Percentiles rank a stretch among this genome's conserved stretches.
Evolutionary conservation across 2,888 invertebrate species (phyloP).

Genomic region (Holacanthella duospinosa): DNA sequence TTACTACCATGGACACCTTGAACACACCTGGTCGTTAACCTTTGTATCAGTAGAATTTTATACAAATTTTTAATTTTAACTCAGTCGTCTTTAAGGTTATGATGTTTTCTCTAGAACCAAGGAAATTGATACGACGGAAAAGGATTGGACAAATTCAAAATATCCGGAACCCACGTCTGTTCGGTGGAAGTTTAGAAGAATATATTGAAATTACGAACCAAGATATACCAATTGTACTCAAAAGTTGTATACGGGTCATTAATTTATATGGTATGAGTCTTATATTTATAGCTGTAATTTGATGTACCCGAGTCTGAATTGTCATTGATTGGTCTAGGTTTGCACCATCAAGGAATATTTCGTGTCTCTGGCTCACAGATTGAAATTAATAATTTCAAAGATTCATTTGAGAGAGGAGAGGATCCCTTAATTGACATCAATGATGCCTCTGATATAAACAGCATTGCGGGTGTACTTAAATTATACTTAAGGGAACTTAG

Average conservation of each 20-base stretch:
- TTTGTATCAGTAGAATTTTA: too few species aligned
- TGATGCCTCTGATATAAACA: constrained; percentile 87
- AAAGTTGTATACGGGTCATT: constrained; percentile 82
- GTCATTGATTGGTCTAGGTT: too few species aligned
- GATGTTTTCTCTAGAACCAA: too few species aligned
- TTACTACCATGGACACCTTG: too few species aligned
- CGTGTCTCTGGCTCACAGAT: constrained; percentile 88
- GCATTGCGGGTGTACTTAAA: constrained; percentile 89
- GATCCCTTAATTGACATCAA: constrained; percentile 80
- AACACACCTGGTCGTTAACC: too few species aligned
- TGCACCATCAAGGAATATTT: constrained; percentile 93
- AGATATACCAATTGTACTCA: constrained; percentile 76
- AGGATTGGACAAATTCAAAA: constrained; percentile 60
- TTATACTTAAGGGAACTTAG: constrained; percentile 80
- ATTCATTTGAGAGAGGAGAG: constrained; percentile 84
- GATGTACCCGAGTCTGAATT: too few species aligned
- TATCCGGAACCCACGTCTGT: constrained; percentile 70
- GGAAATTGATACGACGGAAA: constrained; percentile 52
- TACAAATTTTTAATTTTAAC: too few species aligned
- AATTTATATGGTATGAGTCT: constrained; percentile 82
- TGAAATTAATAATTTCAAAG: constrained; percentile 87
- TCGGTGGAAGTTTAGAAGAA: constrained; percentile 82
- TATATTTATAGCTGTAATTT: too few species aligned
- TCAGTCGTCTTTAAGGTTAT: too few species aligned
- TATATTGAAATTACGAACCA: constrained; percentile 75